Percentiles rank a stretch among this genome's conserved stretches.
phyloP scores from a whole-genome alignment of 2,797 vertebrate genomes.

The Choloepus didactylus region DNA sequence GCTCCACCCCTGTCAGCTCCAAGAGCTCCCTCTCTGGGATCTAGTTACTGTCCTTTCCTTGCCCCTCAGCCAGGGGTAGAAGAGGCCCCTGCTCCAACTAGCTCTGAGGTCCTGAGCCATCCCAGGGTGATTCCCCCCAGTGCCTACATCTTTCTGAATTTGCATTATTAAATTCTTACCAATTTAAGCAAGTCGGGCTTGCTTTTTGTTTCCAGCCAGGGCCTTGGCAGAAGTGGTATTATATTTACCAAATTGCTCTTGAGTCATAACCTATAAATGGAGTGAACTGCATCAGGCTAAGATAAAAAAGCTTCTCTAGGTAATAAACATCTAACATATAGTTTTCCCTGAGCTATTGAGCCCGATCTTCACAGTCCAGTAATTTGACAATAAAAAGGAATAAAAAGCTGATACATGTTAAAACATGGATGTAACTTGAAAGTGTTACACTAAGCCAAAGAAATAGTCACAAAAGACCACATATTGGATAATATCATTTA shows the following conservation, averaged over 20 bases:
- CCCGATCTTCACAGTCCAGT: not conserved
- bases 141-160: not conserved
- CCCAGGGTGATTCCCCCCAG: not conserved
- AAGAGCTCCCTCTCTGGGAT: not conserved
- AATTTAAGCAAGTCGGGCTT: not conserved
- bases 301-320: not conserved
- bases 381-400: not conserved
- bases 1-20: not conserved
- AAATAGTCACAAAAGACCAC: not conserved
- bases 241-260: not conserved
- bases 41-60: not conserved
- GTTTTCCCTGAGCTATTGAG: not conserved
- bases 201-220: not conserved
- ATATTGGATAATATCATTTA: not conserved
- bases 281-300: not conserved
- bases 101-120: not conserved
- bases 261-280: not conserved
- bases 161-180: not conserved
- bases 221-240: not conserved
- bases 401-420: not conserved
- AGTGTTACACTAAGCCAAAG: not conserved
- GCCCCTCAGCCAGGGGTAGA: not conserved
- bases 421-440: not conserved
- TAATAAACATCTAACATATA: not conserved
- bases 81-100: not conserved